phyloP scores from a whole-genome alignment of 2,888 invertebrate species.

The Chesias legatella region DNA sequence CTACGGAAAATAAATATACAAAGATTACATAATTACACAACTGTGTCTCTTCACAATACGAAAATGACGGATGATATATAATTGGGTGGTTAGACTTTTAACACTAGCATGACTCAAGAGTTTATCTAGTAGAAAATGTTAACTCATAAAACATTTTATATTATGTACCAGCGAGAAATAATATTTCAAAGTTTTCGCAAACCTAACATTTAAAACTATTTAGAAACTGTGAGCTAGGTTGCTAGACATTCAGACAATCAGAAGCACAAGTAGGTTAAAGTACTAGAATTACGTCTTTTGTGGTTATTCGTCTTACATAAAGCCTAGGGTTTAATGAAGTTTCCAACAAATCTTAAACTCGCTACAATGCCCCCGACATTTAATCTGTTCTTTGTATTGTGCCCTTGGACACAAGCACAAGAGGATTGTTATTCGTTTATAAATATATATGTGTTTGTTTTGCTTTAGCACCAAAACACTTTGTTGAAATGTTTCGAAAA shows the following conservation, averaged over 20 bases:
- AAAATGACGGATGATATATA: constrained; percentile 30
- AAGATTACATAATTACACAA: constrained; percentile 38
- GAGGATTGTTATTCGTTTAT: constrained; percentile 9
- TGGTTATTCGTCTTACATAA: constrained; percentile 1
- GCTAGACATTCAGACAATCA: background rate
- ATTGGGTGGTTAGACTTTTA: constrained; percentile 11
- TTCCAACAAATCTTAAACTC: constrained; percentile 4
- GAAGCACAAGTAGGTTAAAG: constrained; percentile 15
- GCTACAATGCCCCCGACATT: constrained; percentile 8
- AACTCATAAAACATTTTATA: too few relatives aligned
- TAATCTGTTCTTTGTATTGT: constrained; percentile 9
- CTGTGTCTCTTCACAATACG: constrained; percentile 24
- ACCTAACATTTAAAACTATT: constrained; percentile 9
- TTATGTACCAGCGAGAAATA: too few relatives aligned
- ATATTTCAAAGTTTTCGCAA: too few relatives aligned
- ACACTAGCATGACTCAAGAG: constrained; percentile 7
- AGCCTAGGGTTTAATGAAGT: constrained; percentile 1
- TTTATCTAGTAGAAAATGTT: constrained; percentile 14
- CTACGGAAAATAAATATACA: constrained; percentile 28
- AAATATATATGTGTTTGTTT: constrained; percentile 1
- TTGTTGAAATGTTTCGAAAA: too few relatives aligned
- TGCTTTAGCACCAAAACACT: too few relatives aligned
- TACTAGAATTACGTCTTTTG: constrained; percentile 6
- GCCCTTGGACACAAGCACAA: constrained; percentile 4
- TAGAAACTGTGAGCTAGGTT: constrained; percentile 4